Evolutionary conservation across 2,797 vertebrate genomes (phyloP).

Genomic region (Anguilla marmorata): DNA sequence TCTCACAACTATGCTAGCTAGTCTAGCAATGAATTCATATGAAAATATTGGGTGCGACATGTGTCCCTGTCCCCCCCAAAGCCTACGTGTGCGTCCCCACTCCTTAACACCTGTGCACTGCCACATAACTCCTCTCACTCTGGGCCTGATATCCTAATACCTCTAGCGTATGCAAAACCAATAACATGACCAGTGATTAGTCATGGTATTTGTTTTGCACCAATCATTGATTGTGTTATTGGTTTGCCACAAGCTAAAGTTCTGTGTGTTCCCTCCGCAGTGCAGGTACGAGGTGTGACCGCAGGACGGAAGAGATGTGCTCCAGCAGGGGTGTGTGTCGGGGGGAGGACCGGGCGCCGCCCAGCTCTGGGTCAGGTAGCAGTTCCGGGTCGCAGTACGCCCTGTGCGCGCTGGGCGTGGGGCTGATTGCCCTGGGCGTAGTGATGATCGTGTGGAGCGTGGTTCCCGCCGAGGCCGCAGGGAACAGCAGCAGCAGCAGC

Average conservation of each 20-base stretch:
- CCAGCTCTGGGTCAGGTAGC: slow-evolving; percentile 43
- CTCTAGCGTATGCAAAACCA: neutral
- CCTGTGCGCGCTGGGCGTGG: slow-evolving; percentile 88
- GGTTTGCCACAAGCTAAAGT: neutral
- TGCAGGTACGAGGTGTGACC: neutral
- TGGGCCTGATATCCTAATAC: neutral
- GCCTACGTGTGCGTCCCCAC: neutral
- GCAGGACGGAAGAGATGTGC: slow-evolving; percentile 61
- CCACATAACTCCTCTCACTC: neutral
- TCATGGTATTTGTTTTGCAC: neutral
- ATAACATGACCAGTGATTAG: neutral
- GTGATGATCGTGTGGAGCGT: slow-evolving; percentile 96
- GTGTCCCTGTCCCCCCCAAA: too few species aligned
- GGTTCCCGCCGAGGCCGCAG: slow-evolving; percentile 67
- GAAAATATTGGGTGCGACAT: too few species aligned
- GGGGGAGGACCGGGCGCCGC: slow-evolving; percentile 41
- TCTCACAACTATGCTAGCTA: too few species aligned
- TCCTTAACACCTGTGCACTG: neutral
- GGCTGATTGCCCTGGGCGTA: slow-evolving; percentile 86
- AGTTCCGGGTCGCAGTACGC: slow-evolving; percentile 86
- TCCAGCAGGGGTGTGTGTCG: slow-evolving; percentile 63
- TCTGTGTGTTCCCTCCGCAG: neutral
- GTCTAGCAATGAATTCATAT: too few species aligned
- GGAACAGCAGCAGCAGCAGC: slow-evolving; percentile 67
- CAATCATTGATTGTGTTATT: neutral